Evolutionary conservation across 2,888 invertebrate species (phyloP).

Genomic region (Ecliptopera silaceata): DNA sequence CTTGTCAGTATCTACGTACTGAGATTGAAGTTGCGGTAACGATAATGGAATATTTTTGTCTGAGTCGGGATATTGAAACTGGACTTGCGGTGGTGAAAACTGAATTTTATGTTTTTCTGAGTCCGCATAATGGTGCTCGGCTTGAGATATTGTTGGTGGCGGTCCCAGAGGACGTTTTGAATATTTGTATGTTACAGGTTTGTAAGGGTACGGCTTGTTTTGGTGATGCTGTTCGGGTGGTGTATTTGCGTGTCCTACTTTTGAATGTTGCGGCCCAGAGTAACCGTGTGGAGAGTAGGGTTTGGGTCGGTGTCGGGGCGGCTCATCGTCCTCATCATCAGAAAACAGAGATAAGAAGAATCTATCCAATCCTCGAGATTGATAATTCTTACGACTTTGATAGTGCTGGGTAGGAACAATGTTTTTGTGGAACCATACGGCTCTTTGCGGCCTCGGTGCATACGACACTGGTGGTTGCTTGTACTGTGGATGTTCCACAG

Average conservation of each 20-base stretch:
- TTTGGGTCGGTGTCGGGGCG: slow-evolving; percentile 50
- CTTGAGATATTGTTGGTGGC: slow-evolving; percentile 48
- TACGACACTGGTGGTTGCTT: slow-evolving; percentile 38
- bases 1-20: slow-evolving; percentile 10
- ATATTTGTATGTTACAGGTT: slow-evolving; percentile 52
- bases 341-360: slow-evolving; percentile 69
- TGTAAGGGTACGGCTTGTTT: slow-evolving; percentile 60
- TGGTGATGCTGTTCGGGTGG: slow-evolving; percentile 55
- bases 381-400: slow-evolving; percentile 49
- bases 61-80: slow-evolving; percentile 9
- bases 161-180: slow-evolving; percentile 51
- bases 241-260: slow-evolving; percentile 52
- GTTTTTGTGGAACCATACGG: slow-evolving; percentile 72
- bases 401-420: slow-evolving; percentile 53
- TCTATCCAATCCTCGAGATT: slow-evolving; percentile 62
- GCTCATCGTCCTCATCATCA: slow-evolving; percentile 59
- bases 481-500: slow-evolving; percentile 51
- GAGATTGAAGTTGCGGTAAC: slow-evolving; percentile 3
- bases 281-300: slow-evolving; percentile 45
- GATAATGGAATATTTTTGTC: slow-evolving; percentile 13
- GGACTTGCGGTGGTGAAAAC: slow-evolving; percentile 19
- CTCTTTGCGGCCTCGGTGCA: slow-evolving; percentile 55
- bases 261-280: slow-evolving; percentile 54
- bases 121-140: slow-evolving; percentile 53
- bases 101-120: slow-evolving; percentile 27